phyloP scores from a whole-genome alignment of 30 jellyfish, hydroid and myxozoan genomes.

The Hydractinia echinata region DNA sequence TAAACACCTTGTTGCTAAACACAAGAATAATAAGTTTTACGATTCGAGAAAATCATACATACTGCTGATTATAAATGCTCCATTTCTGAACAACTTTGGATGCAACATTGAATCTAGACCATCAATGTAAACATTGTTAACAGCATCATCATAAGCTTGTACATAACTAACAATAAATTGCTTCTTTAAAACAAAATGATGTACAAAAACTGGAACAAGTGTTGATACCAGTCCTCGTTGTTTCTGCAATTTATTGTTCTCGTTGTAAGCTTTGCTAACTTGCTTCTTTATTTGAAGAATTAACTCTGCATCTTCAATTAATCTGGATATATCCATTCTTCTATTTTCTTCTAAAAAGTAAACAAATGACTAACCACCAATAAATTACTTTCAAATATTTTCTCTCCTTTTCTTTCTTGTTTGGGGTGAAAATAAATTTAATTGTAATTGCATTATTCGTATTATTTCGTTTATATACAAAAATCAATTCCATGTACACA shows the following conservation, averaged over 20 bases:
- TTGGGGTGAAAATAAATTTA: no score
- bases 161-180: conserved; percentile 19
- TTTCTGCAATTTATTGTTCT: conserved; percentile 17
- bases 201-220: conserved; percentile 17
- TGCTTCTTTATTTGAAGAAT: background rate
- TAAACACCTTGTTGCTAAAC: no score
- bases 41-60: background rate
- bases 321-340: conserved; percentile 1
- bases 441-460: no score
- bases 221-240: background rate
- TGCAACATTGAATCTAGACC: conserved; percentile 13
- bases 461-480: no score
- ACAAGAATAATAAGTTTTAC: no score
- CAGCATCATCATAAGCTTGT: conserved; percentile 29
- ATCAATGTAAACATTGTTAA: background rate
- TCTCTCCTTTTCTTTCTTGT: no score
- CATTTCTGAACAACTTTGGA: conserved; percentile 25
- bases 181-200: conserved; percentile 33
- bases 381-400: no score
- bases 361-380: background rate
- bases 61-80: conserved; percentile 34
- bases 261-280: conserved; percentile 9
- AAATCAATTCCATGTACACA: no score
- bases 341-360: background rate
- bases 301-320: conserved; percentile 9